Conservation (phyloP, 2,113 vertebrate species). For the Gobiocypris rarus region DNA sequence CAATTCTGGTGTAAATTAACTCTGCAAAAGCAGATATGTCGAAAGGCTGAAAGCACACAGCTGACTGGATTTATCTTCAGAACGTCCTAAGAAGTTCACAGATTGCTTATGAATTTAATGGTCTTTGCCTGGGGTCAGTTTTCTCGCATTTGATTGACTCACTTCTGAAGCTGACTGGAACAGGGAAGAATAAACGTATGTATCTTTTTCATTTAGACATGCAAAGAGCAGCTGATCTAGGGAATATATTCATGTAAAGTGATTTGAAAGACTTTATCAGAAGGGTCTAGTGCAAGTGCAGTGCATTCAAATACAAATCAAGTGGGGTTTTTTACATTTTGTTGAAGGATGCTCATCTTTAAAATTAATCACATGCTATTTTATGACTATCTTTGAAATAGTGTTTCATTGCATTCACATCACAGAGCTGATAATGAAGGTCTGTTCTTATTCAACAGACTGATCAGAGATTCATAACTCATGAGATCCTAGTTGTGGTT, state of each 20-base stretch:
- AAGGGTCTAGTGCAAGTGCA: not conserved
- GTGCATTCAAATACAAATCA: not conserved
- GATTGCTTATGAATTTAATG: slow-evolving; percentile 42
- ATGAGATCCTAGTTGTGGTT: not conserved
- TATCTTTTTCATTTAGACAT: slow-evolving; percentile 37
- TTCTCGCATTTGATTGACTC: slow-evolving; percentile 7
- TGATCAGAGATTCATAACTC: not conserved
- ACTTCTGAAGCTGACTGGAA: slow-evolving; percentile 15
- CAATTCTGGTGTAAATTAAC: not conserved
- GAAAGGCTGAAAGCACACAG: slow-evolving; percentile 34
- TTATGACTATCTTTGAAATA: not conserved
- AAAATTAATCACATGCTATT: not conserved
- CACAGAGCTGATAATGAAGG: not conserved
- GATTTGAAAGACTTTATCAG: slow-evolving; percentile 3
- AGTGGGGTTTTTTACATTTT: not conserved
- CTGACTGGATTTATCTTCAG: slow-evolving; percentile 39
- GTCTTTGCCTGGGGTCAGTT: slow-evolving; percentile 41
- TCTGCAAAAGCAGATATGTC: slow-evolving; percentile 2
- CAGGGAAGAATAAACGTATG: slow-evolving; percentile 36
- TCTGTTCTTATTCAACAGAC: slow-evolving; percentile 12
- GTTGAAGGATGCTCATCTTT: not conserved
- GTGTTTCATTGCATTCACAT: not conserved
- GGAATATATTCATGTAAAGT: slow-evolving; percentile 26
- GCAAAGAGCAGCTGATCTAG: slow-evolving; percentile 20
- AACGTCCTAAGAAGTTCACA: slow-evolving; percentile 36